A percentile compares a stretch with the other conserved stretches of the same genome.
Conservation (phyloP, 2,888 invertebrate species). For the Acrocyrtus sp. region DNA sequence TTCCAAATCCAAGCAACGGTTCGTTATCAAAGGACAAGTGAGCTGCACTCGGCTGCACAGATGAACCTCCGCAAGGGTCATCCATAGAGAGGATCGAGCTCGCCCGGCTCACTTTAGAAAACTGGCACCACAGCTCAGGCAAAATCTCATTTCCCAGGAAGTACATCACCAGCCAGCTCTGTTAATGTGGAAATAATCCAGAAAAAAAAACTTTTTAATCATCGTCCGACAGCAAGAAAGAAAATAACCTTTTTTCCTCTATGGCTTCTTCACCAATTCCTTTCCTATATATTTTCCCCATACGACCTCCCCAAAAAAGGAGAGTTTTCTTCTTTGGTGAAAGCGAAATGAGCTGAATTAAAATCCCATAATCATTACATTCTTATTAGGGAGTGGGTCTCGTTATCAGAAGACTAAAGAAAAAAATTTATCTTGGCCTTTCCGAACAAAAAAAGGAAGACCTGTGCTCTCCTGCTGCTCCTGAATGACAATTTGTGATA, state of each 20-base stretch:
- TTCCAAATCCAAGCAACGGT: conserved; percentile 51
- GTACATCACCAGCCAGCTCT: conserved; percentile 64
- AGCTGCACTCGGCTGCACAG: conserved; percentile 58
- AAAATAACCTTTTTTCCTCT: background rate
- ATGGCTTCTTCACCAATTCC: background rate
- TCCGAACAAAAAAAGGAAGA: too few relatives aligned
- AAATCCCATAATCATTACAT: conserved; percentile 52
- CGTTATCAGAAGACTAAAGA: conserved; percentile 53
- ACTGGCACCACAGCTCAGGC: conserved; percentile 60
- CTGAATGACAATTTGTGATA: conserved; percentile 50
- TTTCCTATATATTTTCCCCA: too few relatives aligned
- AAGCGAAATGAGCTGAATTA: conserved; percentile 53
- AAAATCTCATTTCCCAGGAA: conserved; percentile 62
- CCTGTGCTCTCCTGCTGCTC: conserved; percentile 8
- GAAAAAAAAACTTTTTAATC: background rate
- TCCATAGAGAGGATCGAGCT: conserved; percentile 52
- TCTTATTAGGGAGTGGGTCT: conserved; percentile 45
- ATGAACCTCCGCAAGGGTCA: conserved; percentile 55
- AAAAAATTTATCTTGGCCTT: too few relatives aligned
- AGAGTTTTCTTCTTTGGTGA: too few relatives aligned
- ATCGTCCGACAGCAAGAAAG: background rate
- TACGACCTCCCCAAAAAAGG: too few relatives aligned
- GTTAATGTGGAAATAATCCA: conserved; percentile 52
- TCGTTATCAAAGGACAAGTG: conserved; percentile 60
- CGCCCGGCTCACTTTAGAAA: conserved; percentile 49